Evolutionary conservation across 2,797 vertebrate species (phyloP), one percentile per base, ranked within the genome.

Genomic region (Chelon auratus): DNA sequence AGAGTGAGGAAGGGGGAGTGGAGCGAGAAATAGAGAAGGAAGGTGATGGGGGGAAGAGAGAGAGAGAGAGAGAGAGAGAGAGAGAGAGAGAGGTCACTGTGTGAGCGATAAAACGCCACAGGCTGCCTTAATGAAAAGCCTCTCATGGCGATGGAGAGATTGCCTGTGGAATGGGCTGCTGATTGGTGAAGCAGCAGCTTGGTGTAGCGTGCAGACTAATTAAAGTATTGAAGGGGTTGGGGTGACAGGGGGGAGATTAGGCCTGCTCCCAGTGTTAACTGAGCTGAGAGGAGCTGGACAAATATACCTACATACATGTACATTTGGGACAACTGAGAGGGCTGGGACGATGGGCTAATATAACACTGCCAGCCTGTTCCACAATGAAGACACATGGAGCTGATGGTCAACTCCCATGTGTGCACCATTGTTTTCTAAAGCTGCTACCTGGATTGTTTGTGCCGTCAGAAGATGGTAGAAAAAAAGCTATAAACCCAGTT

Each of bases 121-220:
- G 84, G 80, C 89, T 77, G 70, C 85, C 78, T 85, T 93, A 92
- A 94, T 93, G 90, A 91, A 94, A 92, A 91, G 93, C 86, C 91
- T 90, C 88, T 93, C 62, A 60, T 82, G 86, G 87, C 84, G 90
- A 93, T 93, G 87, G 89, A 84, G 91, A 93, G 90, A 92, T 92
- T 90, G 89, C 72, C 83, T 84, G 78, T 88, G 84, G 89, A 93
- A 93, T 79, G 83, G 85, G 78, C 86, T 65, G 65, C 91, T 92
- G 92, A 94, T 94, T 94, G 91, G 89, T 91, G 82, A 72, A 89
- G 90, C 88, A 89, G 90, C 80, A 75, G 93, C 88, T 87, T 78
- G 83, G 64, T 85, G 82, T 73, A 75, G 75, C 63, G 48, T 85
- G 76, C 59, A 77, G 84, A 76, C 85, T 94, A 93, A 94, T 94